These are phyloP conservation scores for Tiliacea citrago DNA, from an alignment of 2,888 invertebrate genomes.

Conservation along the genomic window DNA sequence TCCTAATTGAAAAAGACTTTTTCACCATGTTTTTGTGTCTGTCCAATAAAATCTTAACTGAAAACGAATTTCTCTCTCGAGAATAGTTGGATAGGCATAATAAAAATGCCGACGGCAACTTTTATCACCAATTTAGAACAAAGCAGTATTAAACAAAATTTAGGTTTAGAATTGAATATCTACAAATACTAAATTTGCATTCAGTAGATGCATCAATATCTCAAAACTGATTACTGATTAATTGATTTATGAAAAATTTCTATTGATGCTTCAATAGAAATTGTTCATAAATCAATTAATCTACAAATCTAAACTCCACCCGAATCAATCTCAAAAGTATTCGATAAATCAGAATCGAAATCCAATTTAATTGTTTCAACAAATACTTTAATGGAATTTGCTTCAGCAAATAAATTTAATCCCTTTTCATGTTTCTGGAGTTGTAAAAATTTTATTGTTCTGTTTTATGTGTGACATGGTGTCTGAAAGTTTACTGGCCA, in stretches of 20 bases:
- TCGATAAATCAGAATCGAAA: conserved; percentile 54
- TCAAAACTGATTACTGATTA: no score
- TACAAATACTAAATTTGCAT: background rate
- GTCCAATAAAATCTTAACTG: conserved; percentile 24
- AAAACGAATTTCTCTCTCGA: conserved; percentile 12
- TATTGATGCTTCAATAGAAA: conserved; percentile 4
- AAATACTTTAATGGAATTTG: conserved; percentile 66
- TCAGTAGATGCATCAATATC: background rate
- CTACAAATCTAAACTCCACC: conserved; percentile 36
- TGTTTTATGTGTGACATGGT: conserved; percentile 76
- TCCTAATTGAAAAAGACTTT: conserved; percentile 17
- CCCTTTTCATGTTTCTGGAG: conserved; percentile 75
- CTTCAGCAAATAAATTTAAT: conserved; percentile 74
- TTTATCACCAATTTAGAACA: conserved; percentile 2
- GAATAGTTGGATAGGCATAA: conserved; percentile 26
- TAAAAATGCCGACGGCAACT: background rate
- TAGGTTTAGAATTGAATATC: background rate
- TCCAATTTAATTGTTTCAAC: conserved; percentile 67
- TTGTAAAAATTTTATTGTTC: conserved; percentile 79
- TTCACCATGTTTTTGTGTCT: conserved; percentile 14
- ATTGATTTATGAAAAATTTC: no score
- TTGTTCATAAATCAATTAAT: conserved; percentile 27
- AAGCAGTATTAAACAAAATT: background rate
- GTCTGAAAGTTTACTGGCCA: conserved; percentile 73
- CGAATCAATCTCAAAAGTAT: conserved; percentile 45